phyloP scores from a whole-genome alignment of 2,797 vertebrate species.

The Pipistrellus pygmaeus region DNA sequence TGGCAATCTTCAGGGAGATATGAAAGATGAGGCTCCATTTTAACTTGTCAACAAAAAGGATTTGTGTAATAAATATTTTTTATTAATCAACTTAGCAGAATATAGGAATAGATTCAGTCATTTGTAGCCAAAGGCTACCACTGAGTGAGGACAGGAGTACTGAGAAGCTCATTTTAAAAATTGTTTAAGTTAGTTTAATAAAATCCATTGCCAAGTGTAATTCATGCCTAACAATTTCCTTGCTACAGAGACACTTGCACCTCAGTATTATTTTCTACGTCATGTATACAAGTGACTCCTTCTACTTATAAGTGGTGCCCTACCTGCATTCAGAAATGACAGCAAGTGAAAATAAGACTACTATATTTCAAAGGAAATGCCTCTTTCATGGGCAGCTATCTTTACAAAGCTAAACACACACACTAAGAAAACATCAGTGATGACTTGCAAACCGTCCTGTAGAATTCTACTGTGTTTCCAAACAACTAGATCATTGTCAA shows the following conservation, averaged over 20 bases:
- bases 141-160: constrained; percentile 77
- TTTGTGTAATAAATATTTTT: constrained; percentile 95
- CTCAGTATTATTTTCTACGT: constrained; percentile 40
- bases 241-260: background rate
- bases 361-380: constrained; percentile 77
- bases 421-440: constrained; percentile 2
- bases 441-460: background rate
- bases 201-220: constrained; percentile 64
- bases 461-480: background rate
- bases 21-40: constrained; percentile 93
- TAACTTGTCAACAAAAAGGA: constrained; percentile 91
- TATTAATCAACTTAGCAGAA: constrained; percentile 92
- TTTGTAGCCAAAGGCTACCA: constrained; percentile 74
- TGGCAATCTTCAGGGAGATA: constrained; percentile 93
- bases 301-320: background rate
- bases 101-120: constrained; percentile 84
- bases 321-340: constrained; percentile 1
- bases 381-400: background rate
- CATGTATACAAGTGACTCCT: background rate
- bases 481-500: background rate
- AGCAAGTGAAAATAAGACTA: constrained; percentile 76
- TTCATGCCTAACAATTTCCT: background rate
- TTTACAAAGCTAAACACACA: background rate
- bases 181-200: background rate
- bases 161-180: constrained; percentile 18